phyloP scores from a whole-genome alignment of 2,888 invertebrate genomes.

The Tipula unca region DNA sequence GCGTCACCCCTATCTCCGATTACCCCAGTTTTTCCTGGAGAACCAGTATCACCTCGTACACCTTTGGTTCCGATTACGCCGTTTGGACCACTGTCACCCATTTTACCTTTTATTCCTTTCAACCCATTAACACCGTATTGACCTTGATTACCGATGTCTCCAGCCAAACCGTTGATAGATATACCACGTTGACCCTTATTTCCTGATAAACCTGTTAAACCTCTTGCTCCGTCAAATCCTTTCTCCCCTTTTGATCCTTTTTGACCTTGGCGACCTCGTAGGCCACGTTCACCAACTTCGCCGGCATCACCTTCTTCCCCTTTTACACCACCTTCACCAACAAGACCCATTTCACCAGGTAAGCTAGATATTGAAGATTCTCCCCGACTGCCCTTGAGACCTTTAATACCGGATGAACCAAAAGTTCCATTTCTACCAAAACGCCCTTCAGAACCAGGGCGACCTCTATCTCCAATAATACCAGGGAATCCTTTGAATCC shows the following conservation, averaged over 20 bases:
- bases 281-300: constrained; percentile 44
- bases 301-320: constrained; percentile 46
- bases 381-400: constrained; percentile 43
- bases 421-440: constrained; percentile 55
- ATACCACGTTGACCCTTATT: constrained; percentile 42
- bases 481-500: constrained; percentile 23
- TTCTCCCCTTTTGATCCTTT: constrained; percentile 50
- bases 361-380: constrained; percentile 37
- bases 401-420: constrained; percentile 55
- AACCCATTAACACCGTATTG: neutral
- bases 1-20: constrained; percentile 40
- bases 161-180: constrained; percentile 34
- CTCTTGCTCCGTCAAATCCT: constrained; percentile 50
- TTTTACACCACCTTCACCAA: constrained; percentile 40
- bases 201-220: constrained; percentile 51
- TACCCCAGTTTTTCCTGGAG: constrained; percentile 42
- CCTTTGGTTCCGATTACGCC: constrained; percentile 42
- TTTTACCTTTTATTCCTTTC: constrained; percentile 41
- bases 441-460: constrained; percentile 47
- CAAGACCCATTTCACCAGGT: constrained; percentile 38
- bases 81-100: constrained; percentile 47
- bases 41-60: constrained; percentile 43
- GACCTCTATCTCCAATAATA: constrained; percentile 27
- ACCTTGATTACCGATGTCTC: constrained; percentile 37
- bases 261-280: constrained; percentile 42